Base-by-base conservation (phyloP, 2,888 invertebrate species). In the Rhingia campestris region DNA sequence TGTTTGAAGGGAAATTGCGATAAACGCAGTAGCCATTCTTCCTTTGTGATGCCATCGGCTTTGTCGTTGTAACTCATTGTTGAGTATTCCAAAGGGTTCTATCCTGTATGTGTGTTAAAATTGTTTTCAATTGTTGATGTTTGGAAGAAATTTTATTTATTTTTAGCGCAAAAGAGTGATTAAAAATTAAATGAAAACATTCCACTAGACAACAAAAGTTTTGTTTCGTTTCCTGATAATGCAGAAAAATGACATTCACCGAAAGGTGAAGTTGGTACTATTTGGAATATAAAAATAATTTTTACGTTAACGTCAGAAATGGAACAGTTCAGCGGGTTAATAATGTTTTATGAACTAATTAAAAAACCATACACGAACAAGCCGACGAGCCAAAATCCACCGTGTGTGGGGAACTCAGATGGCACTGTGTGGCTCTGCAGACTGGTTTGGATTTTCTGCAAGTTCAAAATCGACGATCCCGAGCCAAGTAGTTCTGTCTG, bases 1-100 rank as follows among this genome's bases (percentile, higher is more conserved):
- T 98, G 93, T 70, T 97, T 97, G 87, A 98, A 95, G 88, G 97
- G 96, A 87, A 95, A 92, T 84, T 91, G 90, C 77, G 91, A 90
- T 69, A 91, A 86, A 69, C 91, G 90, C 63, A 88, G 86, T 76
- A 91, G 81, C 91, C 91, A 92, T 82, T 92, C 91, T 66, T 91
- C 92, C 87, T 90, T 91, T 74, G 90, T 88, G 84, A 91, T 89
- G 74, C 88, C 87, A 76, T 91, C 91, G 69, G 87, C 88, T 87
- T 91, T 91, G 66, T 91, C 91, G 87, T 89, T 91, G 82, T 89
- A 91, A 87, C 91, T 91, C 91, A 91, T 91, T 88, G 89, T 88
- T 86, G 87, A 45, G 47, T 54, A 41, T 14, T 45, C 30, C 2
- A 37, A 47, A 45, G 10, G 0, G 32, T 22, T 7, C 33, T 49